Evolutionary conservation across 2,113 vertebrate genomes (phyloP), one percentile per base, ranked within the genome.

Genomic region (Theristicus caerulescens): DNA sequence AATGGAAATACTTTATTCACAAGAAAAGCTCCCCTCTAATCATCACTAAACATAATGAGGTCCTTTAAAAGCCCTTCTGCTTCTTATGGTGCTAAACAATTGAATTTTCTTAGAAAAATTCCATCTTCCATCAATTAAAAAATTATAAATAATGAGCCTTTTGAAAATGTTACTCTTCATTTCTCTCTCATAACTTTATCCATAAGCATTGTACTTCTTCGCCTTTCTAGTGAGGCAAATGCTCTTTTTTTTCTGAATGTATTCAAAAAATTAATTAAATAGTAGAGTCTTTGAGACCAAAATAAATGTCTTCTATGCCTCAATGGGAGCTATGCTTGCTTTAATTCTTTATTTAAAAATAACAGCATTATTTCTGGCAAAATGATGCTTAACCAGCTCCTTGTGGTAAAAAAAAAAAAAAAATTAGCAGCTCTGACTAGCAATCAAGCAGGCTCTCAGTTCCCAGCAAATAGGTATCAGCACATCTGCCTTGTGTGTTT

Each of bases 331-430:
- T 42, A 10, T 52, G 22, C 5, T 94, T 82, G 7, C 22, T 86
- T 6, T 82, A 86, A 51, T 71, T 88, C 10, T 91, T 80, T 58
- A 14, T 67, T 67, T 78, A 32, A 61, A 90, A 94, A 85, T 26
- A 80, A 49, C 8, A 65, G 4, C 36, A 32, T 82, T 66, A 76
- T 96, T 96, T 94, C 40, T 93, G 34, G 15, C 6, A 88, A 87
- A 94, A 79, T 25, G 1, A 4, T 90, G 18, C 4, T 89, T 89
- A 94, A 82, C 19, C 32, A 91, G 9, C 25, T 52, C 58, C 38
- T 83, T 0, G 0, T 79, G 29, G 6, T 57, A 17, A 57, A 29
- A 62, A 44, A 36, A 47, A 58, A 59, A 64, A 13, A 17, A 52
- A 47, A 61, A 38, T 7, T 9, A 67, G 21, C 29, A 87, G 16